Percentiles rank a stretch among this genome's conserved stretches.
phyloP scores from a whole-genome alignment of 2,797 vertebrate species.

The Protosalanx chinensis region DNA sequence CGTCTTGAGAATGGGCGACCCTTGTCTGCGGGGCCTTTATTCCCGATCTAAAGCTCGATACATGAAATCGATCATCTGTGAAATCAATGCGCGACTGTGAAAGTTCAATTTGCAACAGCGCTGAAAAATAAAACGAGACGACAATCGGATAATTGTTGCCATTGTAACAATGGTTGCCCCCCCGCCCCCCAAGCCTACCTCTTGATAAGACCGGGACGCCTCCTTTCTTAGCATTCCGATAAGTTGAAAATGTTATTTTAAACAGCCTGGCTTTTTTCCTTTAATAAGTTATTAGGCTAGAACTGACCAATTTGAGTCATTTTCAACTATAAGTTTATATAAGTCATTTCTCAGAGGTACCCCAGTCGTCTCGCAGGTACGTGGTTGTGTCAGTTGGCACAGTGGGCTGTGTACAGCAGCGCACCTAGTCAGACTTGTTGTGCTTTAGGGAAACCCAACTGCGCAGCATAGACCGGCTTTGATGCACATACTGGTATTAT shows the following conservation, averaged over 20 bases:
- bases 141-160: background rate
- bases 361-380: background rate
- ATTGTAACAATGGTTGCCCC: background rate
- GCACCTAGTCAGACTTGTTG: background rate
- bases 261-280: background rate
- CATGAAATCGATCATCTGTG: background rate
- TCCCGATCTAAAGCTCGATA: background rate
- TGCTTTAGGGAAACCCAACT: background rate
- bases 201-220: slow-evolving; percentile 75
- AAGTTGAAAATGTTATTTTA: background rate
- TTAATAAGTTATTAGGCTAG: background rate
- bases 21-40: background rate
- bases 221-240: slow-evolving; percentile 78
- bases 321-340: background rate
- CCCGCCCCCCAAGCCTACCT: slow-evolving; percentile 68
- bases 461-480: background rate
- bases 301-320: background rate
- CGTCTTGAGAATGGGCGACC: background rate
- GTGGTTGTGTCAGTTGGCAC: background rate
- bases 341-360: background rate
- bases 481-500: background rate
- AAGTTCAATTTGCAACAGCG: background rate
- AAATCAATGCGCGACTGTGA: background rate
- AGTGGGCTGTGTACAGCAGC: background rate
- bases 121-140: background rate